Conservation (phyloP, 2,797 vertebrate species). For the Natrix natrix region DNA sequence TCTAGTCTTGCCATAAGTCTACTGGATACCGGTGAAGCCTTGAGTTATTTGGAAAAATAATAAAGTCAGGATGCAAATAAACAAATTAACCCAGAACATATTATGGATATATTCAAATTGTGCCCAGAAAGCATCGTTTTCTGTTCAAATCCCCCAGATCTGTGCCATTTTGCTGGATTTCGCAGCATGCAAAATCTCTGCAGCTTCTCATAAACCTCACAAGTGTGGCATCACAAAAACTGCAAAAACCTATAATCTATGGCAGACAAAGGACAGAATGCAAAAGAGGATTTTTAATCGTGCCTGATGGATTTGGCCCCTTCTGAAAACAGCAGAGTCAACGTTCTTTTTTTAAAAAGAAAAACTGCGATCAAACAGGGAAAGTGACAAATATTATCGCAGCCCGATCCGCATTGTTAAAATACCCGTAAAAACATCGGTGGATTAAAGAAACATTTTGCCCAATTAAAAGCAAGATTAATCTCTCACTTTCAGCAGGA, state of each 20-base stretch:
- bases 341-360: slow-evolving; percentile 42
- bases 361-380: slow-evolving; percentile 21
- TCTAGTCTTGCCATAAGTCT: too few species aligned
- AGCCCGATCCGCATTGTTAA: background rate
- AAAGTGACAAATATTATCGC: background rate
- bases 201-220: slow-evolving; percentile 50
- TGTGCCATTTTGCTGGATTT: background rate
- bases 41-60: too few species aligned
- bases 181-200: slow-evolving; percentile 49
- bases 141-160: slow-evolving; percentile 11
- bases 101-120: background rate
- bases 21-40: too few species aligned
- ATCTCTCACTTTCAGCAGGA: slow-evolving; percentile 54
- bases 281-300: slow-evolving; percentile 35
- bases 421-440: slow-evolving; percentile 54
- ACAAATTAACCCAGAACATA: background rate
- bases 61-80: too few species aligned
- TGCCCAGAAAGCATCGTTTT: background rate
- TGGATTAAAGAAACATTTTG: slow-evolving; percentile 49
- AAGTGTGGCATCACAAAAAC: slow-evolving; percentile 22
- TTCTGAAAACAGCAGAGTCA: slow-evolving; percentile 50
- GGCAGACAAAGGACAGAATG: background rate
- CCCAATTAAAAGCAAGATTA: slow-evolving; percentile 47
- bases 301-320: slow-evolving; percentile 57
- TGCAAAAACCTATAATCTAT: slow-evolving; percentile 40